A percentile compares a stretch with the other conserved stretches of the same genome.
Conservation (phyloP, 1,140 invertebrate species). For the Nephila pilipes region DNA sequence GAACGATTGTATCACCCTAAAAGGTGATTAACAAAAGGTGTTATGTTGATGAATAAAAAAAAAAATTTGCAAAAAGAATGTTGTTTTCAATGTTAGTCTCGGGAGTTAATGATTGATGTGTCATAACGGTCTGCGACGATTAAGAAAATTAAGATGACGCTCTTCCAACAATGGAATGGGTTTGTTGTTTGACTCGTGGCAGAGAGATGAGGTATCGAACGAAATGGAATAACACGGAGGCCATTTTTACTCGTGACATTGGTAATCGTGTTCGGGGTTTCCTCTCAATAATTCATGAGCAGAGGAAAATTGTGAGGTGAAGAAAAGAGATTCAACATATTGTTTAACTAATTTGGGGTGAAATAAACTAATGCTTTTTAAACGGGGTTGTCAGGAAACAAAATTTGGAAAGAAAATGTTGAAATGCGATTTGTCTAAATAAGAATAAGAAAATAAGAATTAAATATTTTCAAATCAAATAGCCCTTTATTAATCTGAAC, state of each 20-base stretch:
- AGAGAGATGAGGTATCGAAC: neutral
- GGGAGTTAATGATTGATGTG: too few species aligned
- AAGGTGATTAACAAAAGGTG: too few species aligned
- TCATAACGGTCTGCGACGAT: conserved; percentile 31
- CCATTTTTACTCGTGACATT: conserved; percentile 26
- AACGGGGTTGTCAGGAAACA: neutral
- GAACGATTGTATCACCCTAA: too few species aligned
- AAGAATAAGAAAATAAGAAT: neutral
- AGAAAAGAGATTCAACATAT: neutral
- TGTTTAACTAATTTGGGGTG: neutral
- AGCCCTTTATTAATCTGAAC: too few species aligned
- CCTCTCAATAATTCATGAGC: neutral
- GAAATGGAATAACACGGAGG: neutral
- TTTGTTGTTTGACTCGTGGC: neutral
- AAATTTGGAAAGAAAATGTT: neutral
- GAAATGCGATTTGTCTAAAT: neutral
- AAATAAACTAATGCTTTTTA: neutral
- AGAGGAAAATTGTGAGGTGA: neutral
- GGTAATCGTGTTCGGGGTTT: neutral
- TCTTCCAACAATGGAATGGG: neutral
- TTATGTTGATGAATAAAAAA: too few species aligned
- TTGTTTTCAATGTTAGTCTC: too few species aligned
- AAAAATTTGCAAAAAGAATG: too few species aligned
- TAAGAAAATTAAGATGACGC: conserved; percentile 69
- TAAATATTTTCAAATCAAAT: neutral